Evolutionary conservation across 2,888 invertebrate genomes (phyloP).

Genomic region (Dryobotodes eremita): DNA sequence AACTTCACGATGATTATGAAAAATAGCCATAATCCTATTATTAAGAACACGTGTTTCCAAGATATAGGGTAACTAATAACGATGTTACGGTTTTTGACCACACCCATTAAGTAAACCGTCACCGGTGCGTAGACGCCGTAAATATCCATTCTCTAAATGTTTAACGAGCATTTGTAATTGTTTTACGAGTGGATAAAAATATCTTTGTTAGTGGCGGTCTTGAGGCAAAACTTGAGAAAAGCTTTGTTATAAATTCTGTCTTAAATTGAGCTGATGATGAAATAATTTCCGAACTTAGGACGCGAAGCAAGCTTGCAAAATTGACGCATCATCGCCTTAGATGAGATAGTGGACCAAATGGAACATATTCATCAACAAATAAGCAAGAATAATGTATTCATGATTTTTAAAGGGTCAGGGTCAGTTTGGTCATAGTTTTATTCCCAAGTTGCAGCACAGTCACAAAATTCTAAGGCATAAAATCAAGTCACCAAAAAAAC

Average conservation of each 20-base stretch:
- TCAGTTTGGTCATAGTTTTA: neutral
- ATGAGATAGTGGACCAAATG: neutral
- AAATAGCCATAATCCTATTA: slow-evolving; percentile 8
- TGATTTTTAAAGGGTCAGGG: neutral
- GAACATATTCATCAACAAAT: neutral
- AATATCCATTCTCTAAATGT: slow-evolving; percentile 58
- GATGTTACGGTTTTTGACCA: slow-evolving; percentile 56
- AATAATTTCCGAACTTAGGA: neutral
- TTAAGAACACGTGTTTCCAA: slow-evolving; percentile 42
- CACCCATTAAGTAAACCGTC: slow-evolving; percentile 58
- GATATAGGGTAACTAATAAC: slow-evolving; percentile 44
- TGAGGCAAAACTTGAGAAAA: neutral
- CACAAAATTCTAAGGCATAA: neutral
- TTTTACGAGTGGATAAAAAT: slow-evolving; percentile 64
- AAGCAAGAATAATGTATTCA: neutral
- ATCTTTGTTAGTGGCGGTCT: slow-evolving; percentile 34
- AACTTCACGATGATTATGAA: slow-evolving; percentile 15
- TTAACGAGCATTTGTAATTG: slow-evolving; percentile 63
- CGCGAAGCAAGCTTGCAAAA: neutral
- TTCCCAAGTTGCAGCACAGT: neutral
- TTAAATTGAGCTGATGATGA: neutral
- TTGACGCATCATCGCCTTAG: too few species aligned
- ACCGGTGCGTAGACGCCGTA: slow-evolving; percentile 54
- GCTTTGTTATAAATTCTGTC: neutral
- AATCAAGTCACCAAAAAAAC: neutral